Percentiles rank a stretch among this genome's conserved stretches.
These are phyloP conservation scores for Zygaena filipendulae DNA, from an alignment of 2,888 invertebrate genomes.

Conservation along the genomic window DNA sequence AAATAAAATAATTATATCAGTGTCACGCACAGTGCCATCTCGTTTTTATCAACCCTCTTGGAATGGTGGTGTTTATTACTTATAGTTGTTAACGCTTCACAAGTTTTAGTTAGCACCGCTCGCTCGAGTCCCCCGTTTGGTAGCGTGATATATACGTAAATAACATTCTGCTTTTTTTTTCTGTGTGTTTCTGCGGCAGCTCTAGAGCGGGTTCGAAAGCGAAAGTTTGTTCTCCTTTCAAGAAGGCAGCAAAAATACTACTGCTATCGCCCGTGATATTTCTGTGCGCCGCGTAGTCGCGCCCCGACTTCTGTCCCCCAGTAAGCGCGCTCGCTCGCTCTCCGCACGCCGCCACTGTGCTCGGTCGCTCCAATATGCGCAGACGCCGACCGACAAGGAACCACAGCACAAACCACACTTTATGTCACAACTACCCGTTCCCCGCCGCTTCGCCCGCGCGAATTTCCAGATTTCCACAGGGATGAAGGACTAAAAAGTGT, in stretches of 20 bases:
- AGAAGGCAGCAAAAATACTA: slow-evolving; percentile 79
- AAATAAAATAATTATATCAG: too few species aligned
- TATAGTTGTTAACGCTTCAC: slow-evolving; percentile 31
- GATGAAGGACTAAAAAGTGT: too few species aligned
- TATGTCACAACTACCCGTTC: too few species aligned
- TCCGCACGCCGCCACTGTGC: slow-evolving; percentile 40
- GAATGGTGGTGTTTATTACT: slow-evolving; percentile 60
- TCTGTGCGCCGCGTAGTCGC: slow-evolving; percentile 76
- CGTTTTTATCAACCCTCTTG: slow-evolving; percentile 67
- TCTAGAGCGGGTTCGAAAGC: slow-evolving; percentile 71
- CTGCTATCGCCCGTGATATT: slow-evolving; percentile 81
- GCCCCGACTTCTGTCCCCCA: slow-evolving; percentile 28
- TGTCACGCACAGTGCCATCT: too few species aligned
- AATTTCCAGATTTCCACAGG: too few species aligned
- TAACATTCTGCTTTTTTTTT: slow-evolving; percentile 49
- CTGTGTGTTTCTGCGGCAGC: slow-evolving; percentile 64
- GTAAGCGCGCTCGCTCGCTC: slow-evolving; percentile 59
- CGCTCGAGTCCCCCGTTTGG: slow-evolving; percentile 8
- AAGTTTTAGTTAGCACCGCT: slow-evolving; percentile 14
- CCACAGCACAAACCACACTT: slow-evolving; percentile 10
- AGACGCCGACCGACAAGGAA: slow-evolving; percentile 28
- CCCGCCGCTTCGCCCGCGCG: too few species aligned
- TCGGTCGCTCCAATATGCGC: slow-evolving; percentile 35
- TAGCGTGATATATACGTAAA: slow-evolving; percentile 16
- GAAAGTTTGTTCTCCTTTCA: slow-evolving; percentile 78